A percentile compares a stretch with the other conserved stretches of the same genome.
phyloP scores from a whole-genome alignment of 2,888 invertebrate genomes.

The Agonopterix subpropinquella region DNA sequence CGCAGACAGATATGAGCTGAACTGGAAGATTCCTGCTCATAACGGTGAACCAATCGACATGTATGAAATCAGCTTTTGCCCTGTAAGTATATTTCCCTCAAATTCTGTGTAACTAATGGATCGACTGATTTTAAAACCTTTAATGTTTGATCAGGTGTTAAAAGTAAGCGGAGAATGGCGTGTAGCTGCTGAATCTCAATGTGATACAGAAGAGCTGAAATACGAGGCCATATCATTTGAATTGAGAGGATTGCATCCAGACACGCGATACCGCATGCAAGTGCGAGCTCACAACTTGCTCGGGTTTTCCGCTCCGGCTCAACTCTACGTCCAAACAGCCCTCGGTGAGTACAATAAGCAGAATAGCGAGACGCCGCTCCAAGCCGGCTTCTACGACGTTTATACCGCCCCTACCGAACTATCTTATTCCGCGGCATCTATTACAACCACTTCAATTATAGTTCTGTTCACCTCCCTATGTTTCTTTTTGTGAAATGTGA shows the following conservation, averaged over 20 bases:
- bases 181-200: constrained; percentile 68
- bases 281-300: constrained; percentile 90
- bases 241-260: constrained; percentile 81
- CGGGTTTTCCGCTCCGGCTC: constrained; percentile 86
- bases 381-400: constrained; percentile 70
- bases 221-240: constrained; percentile 79
- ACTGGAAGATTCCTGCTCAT: constrained; percentile 90
- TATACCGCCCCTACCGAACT: constrained; percentile 57
- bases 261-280: constrained; percentile 89
- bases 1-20: constrained; percentile 86
- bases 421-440: constrained; percentile 41
- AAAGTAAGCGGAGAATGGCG: constrained; percentile 82
- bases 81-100: constrained; percentile 72
- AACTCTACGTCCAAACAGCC: constrained; percentile 88
- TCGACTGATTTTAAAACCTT: not conserved
- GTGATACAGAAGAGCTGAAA: constrained; percentile 76
- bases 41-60: constrained; percentile 92
- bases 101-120: not conserved
- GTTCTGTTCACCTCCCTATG: constrained; percentile 43
- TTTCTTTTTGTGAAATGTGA: constrained; percentile 53
- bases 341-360: constrained; percentile 85
- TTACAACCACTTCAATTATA: constrained; percentile 40
- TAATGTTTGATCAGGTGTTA: constrained; percentile 65
- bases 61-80: constrained; percentile 88
- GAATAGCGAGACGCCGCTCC: constrained; percentile 59